Evolutionary conservation across 2,888 invertebrate genomes (phyloP), one percentile per base, ranked within the genome.

Genomic region (Agapetus fuscipes): DNA sequence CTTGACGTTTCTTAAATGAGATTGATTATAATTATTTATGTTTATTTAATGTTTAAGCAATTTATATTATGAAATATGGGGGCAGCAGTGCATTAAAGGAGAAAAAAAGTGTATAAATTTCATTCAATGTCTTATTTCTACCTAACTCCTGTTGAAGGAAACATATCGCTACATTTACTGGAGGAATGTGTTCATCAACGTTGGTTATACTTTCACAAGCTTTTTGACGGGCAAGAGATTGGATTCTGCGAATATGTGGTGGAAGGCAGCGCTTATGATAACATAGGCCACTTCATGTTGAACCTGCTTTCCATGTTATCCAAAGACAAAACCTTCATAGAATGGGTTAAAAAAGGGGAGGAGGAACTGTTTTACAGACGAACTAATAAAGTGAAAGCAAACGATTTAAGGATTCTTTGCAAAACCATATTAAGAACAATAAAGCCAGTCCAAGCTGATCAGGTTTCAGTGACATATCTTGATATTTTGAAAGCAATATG

Each of bases 251-350:
- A 76, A 56, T 76, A 68, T 58, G 59, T 76, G 29, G 54, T 74
- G 10, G 77, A 77, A 56, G 74, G 72, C 46, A 73, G 75, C 42
- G 49, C 65, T 7, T 66, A 72, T 46, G 78, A 78, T 50, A 71
- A 69, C 45, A 63, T 73, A 30, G 75, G 77, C 25, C 77, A 78
- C 54, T 77, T 72, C 51, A 61, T 63, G 50, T 53, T 76, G 11
- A 69, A 74, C 55, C 59, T 68, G 47, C 52, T 61, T 14, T 53
- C 60, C 4, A 59, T 58, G 42, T 48, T 66, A 33, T 51, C 56
- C 26, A 54, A 55, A 37, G 60, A 59, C 47, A 49, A 39, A 10
- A 57, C 55, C 5, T 60, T 71, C 45, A 52, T 52, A 6, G 52
- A 56, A 25, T 60, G 60, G 39, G 56, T 70, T 45, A 35, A 62